phyloP scores from a whole-genome alignment of 2,797 vertebrate species.

The Centropyge bicolor region DNA sequence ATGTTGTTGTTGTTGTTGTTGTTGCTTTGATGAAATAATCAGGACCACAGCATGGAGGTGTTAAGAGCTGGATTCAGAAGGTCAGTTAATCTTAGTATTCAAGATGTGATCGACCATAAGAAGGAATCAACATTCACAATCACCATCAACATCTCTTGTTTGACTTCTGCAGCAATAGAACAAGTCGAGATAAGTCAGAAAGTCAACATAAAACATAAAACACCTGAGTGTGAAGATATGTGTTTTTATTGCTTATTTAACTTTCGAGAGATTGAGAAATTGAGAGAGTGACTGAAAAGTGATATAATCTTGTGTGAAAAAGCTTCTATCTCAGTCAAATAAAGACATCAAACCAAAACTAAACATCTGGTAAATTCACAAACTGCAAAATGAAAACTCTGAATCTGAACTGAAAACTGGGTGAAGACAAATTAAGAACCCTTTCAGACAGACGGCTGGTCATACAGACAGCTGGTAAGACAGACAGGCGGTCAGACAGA shows the following conservation, averaged over 20 bases:
- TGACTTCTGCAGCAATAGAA: no score
- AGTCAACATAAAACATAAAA: no score
- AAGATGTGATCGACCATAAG: no score
- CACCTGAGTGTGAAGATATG: no score
- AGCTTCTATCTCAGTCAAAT: no score
- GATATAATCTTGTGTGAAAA: not conserved
- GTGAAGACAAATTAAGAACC: not conserved
- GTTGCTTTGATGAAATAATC: not conserved
- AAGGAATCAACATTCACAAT: no score
- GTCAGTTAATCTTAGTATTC: no score
- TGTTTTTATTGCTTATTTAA: not conserved
- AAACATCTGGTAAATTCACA: not conserved
- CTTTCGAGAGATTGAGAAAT: no score
- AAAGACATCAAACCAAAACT: not conserved
- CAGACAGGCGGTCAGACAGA: slow-evolving; percentile 9
- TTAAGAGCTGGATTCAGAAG: no score
- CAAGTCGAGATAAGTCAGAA: no score
- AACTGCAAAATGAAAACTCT: not conserved
- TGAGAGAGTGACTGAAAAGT: not conserved
- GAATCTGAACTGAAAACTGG: not conserved
- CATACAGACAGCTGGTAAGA: not conserved
- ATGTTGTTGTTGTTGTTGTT: not conserved
- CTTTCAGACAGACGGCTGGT: not conserved
- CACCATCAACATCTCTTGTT: no score
- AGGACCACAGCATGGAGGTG: no score